Evolutionary conservation across 2,113 vertebrate genomes (phyloP).

Genomic region (Grallaria varia): DNA sequence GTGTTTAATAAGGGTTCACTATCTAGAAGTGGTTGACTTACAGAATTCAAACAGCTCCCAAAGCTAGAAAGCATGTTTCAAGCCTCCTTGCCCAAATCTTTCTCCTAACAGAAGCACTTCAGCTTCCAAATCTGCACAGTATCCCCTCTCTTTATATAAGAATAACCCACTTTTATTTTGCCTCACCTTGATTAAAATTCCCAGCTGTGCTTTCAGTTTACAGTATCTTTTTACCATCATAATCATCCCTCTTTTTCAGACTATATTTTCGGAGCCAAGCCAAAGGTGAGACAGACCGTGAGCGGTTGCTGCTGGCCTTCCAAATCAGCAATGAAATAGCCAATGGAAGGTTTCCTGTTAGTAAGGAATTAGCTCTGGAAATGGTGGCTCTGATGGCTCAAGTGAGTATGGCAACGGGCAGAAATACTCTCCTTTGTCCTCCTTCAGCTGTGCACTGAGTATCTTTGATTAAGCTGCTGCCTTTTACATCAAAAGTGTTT

Average conservation of each 20-base stretch:
- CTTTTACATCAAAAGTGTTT: neutral
- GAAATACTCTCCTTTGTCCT: neutral
- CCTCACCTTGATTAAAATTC: neutral
- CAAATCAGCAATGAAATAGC: constrained; percentile 86
- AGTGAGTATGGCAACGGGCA: constrained; percentile 57
- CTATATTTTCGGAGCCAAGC: constrained; percentile 84
- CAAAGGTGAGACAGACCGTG: constrained; percentile 85
- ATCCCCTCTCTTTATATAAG: neutral
- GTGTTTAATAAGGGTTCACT: neutral
- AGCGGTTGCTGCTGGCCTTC: constrained; percentile 86
- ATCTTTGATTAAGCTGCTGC: neutral
- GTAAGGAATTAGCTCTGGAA: constrained; percentile 88
- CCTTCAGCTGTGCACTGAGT: neutral
- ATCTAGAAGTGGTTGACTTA: neutral
- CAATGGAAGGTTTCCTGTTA: constrained; percentile 86
- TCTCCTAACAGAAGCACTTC: neutral
- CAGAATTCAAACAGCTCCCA: neutral
- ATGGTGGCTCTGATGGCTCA: constrained; percentile 88
- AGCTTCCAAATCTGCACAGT: neutral
- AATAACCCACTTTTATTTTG: neutral
- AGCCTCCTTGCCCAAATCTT: neutral
- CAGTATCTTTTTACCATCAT: neutral
- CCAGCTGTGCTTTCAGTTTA: neutral
- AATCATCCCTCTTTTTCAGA: constrained; percentile 54
- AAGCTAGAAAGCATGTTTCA: neutral